A percentile compares a stretch with the other conserved stretches of the same genome.
Evolutionary conservation across 2,888 invertebrate genomes (phyloP).

Genomic region (Morpho achilles): DNA sequence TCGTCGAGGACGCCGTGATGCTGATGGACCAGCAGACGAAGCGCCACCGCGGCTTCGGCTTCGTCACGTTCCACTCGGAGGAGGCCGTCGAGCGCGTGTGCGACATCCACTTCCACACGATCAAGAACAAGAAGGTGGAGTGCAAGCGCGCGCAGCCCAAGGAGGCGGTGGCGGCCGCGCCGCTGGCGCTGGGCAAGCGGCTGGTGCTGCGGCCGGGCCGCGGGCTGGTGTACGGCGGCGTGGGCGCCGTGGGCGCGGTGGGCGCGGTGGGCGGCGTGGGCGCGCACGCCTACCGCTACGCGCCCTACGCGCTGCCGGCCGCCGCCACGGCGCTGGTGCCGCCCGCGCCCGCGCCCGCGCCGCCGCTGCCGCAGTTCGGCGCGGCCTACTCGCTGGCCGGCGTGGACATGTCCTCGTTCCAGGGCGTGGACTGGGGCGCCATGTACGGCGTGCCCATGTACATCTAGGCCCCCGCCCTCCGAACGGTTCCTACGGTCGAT

Average conservation of each 20-base stretch:
- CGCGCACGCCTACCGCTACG: conserved; percentile 71
- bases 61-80: conserved; percentile 94
- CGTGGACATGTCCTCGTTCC: conserved; percentile 95
- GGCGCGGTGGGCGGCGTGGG: conserved; percentile 53
- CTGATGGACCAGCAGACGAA: conserved; percentile 96
- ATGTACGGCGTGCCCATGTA: conserved; percentile 97
- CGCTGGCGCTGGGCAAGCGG: conserved; percentile 84
- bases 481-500: conserved; percentile 54
- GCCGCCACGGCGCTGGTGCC: conserved; percentile 62
- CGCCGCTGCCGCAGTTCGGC: conserved; percentile 81
- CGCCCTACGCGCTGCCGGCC: conserved; percentile 77
- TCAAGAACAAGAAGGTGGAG: conserved; percentile 93
- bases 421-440: conserved; percentile 93
- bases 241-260: conserved; percentile 76
- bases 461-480: conserved; percentile 77
- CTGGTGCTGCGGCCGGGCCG: conserved; percentile 86
- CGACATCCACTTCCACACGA: conserved; percentile 95
- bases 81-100: conserved; percentile 95
- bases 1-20: conserved; percentile 95
- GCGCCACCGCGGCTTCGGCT: conserved; percentile 93
- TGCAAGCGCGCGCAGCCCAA: conserved; percentile 96
- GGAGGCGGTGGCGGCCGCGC: conserved; percentile 86
- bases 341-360: conserved; percentile 78
- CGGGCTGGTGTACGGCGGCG: conserved; percentile 80
- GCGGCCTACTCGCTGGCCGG: conserved; percentile 91